Evolutionary conservation across 2,797 vertebrate species (phyloP), one percentile per base, ranked within the genome.

Genomic region (Toxotes lorentzi): DNA sequence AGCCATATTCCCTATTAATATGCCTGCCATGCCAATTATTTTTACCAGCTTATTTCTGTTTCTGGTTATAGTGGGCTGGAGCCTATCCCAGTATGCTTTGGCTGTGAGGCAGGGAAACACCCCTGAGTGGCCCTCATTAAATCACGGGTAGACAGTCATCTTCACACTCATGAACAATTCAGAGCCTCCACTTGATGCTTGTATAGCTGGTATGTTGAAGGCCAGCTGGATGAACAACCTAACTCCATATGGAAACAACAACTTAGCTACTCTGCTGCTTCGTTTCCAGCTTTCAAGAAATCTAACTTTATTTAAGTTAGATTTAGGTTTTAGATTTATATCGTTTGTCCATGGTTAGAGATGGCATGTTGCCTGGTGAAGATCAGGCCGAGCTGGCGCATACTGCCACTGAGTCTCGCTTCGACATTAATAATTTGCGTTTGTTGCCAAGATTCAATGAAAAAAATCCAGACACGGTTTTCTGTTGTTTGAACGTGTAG

Each of bases 121-220:
- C 38, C 60, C 16, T 11, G 1, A 54, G 4, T 38, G 35, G 13
- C 27, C 23, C 41, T 56, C 10, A 24, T 48, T 66, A 58, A 23
- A 79, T 77, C 61, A 59, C 27, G 40, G 23, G 21, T 24, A 66
- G 57, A 56, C 32, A 57, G 67, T 73, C 51, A 45, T 7, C 21
- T 69, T 71, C 53, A 74, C 58, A 74, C 64, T 73, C 34, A 62
- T 9, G 76, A 74, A 79, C 64, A 69, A 45, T 66, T 79, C 66
- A 70, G 48, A 64, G 68, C 45, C 50, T 69, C 56, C 56, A 47
- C 73, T 86, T 65, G 53, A 68, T 23, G 66, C 47, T 1, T 19
- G 35, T 64, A 30, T 17, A n/a, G 70, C 1, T 32, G 34, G 57
- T 40, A 24, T 74, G 58, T 47, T 10, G 34, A 53, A 40, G 61